Percentiles rank a stretch among this genome's conserved stretches.
phyloP scores from a whole-genome alignment of 2,888 invertebrate genomes.

The Melangyna quadrimaculata region DNA sequence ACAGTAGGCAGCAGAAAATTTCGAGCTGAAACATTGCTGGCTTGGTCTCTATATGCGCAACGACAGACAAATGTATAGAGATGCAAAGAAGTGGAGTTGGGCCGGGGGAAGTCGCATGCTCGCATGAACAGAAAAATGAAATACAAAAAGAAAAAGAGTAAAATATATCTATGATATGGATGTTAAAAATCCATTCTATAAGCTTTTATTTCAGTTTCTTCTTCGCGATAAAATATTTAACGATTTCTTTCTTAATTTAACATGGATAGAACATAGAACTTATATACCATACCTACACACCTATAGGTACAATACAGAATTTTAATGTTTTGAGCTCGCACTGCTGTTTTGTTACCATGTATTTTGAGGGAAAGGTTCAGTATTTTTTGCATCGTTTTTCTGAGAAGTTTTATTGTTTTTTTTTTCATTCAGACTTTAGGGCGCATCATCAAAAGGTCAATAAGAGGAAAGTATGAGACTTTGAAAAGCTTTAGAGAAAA shows the following conservation, averaged over 20 bases:
- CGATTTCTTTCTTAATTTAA: not conserved
- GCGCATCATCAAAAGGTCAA: conserved; percentile 58
- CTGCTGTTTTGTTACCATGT: conserved; percentile 34
- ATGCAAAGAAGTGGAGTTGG: conserved; percentile 3
- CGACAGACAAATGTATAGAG: not conserved
- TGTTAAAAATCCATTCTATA: conserved; percentile 38
- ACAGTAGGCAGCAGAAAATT: conserved; percentile 8
- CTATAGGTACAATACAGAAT: no score
- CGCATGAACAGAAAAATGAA: conserved; percentile 41
- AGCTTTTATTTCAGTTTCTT: conserved; percentile 41
- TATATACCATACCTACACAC: not conserved
- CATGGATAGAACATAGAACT: not conserved
- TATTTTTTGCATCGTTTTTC: conserved; percentile 8
- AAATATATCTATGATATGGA: no score
- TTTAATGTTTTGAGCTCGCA: conserved; percentile 29
- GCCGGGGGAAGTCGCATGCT: not conserved
- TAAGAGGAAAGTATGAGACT: not conserved
- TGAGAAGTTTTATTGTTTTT: not conserved
- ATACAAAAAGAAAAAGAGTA: conserved; percentile 7
- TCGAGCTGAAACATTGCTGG: conserved; percentile 19
- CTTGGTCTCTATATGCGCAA: conserved; percentile 45
- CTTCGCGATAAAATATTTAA: not conserved
- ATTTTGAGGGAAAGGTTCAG: not conserved
- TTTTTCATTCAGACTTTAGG: conserved; percentile 19
- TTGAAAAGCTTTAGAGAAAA: conserved; percentile 20